Percentiles rank a stretch among this genome's conserved stretches.
phyloP scores from a whole-genome alignment of 1,140 invertebrate genomes.

The Conopomorpha cramerella region DNA sequence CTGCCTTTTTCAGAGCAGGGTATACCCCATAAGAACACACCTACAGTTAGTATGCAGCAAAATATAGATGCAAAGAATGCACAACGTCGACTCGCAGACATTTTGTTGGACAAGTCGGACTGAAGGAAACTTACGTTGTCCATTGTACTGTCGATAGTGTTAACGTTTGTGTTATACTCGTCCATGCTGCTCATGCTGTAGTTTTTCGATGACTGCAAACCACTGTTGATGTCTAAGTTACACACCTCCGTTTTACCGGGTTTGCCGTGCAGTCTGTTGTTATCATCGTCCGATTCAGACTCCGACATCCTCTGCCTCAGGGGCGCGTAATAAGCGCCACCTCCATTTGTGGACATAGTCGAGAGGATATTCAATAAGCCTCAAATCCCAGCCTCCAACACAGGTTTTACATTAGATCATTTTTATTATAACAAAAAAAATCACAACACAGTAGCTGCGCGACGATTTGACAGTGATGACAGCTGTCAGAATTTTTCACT shows the following conservation, averaged over 20 bases:
- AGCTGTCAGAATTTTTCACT: too few species aligned
- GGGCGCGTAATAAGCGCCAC: constrained; percentile 69
- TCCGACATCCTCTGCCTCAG: constrained; percentile 74
- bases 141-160: constrained; percentile 52
- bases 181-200: constrained; percentile 50
- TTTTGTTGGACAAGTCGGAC: constrained; percentile 52
- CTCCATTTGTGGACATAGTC: constrained; percentile 50
- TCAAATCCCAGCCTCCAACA: too few species aligned
- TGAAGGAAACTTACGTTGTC: constrained; percentile 62
- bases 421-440: too few species aligned
- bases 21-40: constrained; percentile 75
- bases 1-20: constrained; percentile 70
- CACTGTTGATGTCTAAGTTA: constrained; percentile 64
- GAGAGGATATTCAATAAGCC: too few species aligned
- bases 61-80: constrained; percentile 72
- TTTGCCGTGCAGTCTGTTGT: constrained; percentile 30
- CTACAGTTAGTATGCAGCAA: constrained; percentile 69
- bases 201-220: constrained; percentile 40
- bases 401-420: too few species aligned
- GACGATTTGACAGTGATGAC: too few species aligned
- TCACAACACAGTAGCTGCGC: too few species aligned
- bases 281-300: constrained; percentile 75
- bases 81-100: constrained; percentile 67
- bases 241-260: constrained; percentile 41
- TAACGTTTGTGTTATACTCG: constrained; percentile 56